A percentile compares a stretch with the other conserved stretches of the same genome.
phyloP scores from a whole-genome alignment of 2,113 vertebrate species.

The Axis porcinus region DNA sequence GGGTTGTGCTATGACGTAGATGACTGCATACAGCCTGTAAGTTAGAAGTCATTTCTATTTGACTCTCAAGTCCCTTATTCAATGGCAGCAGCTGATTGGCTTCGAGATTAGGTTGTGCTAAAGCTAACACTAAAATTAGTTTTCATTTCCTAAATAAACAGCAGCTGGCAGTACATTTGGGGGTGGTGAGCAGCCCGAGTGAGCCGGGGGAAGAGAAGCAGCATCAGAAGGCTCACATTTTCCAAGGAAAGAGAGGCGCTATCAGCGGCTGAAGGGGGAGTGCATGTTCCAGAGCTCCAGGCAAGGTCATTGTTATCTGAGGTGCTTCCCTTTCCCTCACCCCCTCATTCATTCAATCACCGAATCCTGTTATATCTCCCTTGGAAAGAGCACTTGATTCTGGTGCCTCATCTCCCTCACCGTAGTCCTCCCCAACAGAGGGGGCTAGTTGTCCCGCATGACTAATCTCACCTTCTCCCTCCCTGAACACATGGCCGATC shows the following conservation, averaged over 20 bases:
- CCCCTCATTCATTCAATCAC: not conserved
- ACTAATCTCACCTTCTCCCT: not conserved
- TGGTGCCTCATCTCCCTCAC: not conserved
- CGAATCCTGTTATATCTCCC: not conserved
- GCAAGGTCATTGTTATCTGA: not conserved
- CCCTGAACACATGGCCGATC: not conserved
- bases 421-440: rapidly evolving
- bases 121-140: conserved; percentile 2
- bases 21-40: not conserved
- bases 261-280: not conserved
- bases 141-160: not conserved
- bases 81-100: not conserved
- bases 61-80: not conserved
- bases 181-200: not conserved
- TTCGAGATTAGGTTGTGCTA: not conserved
- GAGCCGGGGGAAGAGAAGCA: not conserved
- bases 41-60: not conserved
- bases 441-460: not conserved
- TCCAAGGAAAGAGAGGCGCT: not conserved
- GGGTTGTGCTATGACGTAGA: not conserved
- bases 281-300: not conserved
- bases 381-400: not conserved
- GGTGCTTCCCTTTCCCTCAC: not conserved
- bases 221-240: not conserved
- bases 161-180: not conserved